Base-by-base conservation (phyloP, 2,113 vertebrate species). In the Xyliphius kryptos region DNA sequence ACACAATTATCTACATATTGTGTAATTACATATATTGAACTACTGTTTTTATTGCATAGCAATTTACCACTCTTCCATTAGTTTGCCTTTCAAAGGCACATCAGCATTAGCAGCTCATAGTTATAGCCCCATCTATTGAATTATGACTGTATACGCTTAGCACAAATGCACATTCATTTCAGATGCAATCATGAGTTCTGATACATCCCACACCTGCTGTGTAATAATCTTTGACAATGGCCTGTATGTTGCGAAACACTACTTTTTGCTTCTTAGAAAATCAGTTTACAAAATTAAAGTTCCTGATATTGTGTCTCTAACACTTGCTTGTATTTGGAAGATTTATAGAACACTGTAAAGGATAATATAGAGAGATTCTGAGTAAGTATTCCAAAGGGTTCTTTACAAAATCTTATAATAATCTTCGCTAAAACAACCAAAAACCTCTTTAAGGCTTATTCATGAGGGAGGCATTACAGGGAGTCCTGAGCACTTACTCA, bases 401-500 rank as follows among this genome's bases (percentile, higher is more conserved):
- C 8, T 52, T 68, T 68, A 59, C 20, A 63, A 71, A 26, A 71
- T 71, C 36, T n/a, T n/a, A 54, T 60, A 67, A 67, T 53, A 53
- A 22, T 49, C 8, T 49, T 56, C n/a, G n/a, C n/a, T 56, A 58
- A 63, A 64, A 56, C 15, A 55, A 66, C 44, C 43, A 26, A 60
- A 67, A 43, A 61, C 8, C 51, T 67, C 71, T 74, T 60, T 55
- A 59, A 63, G 56, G n/a, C 50, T 50, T 65, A n/a, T 52, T 64
- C 37, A 12, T 11, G 11, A 56, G 5, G 60, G 60, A 66, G 17
- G 56, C 46, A 65, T 61, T 61, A 73, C n/a, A n/a, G 59, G 44
- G 52, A 64, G 44, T 61, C 44, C 57, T 37, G 66, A 41, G 67
- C 43, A n/a, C 26, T 59, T 53, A 43, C 54, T 71, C 56, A 70